phyloP scores from a whole-genome alignment of 2,888 invertebrate species.

The Endotricha flammealis region DNA sequence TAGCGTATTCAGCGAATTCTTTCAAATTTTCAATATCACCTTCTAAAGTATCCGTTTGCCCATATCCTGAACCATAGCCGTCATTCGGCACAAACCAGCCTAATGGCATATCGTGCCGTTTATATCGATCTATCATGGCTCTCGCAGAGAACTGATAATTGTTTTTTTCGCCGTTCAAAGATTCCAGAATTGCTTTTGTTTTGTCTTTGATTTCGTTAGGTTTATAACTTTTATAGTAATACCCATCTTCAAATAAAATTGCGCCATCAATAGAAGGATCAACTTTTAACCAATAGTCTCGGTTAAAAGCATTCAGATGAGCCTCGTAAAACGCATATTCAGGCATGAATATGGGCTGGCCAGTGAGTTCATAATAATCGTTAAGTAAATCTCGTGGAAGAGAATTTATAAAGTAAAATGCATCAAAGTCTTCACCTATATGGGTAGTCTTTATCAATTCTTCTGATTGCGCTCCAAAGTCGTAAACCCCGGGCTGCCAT shows the following conservation, averaged over 20 bases:
- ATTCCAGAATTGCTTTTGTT: conserved; percentile 52
- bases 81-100: conserved; percentile 71
- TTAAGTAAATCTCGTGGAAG: conserved; percentile 47
- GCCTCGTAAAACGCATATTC: conserved; percentile 66
- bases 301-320: conserved; percentile 65
- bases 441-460: conserved; percentile 39
- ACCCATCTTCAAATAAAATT: conserved; percentile 60
- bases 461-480: conserved; percentile 43
- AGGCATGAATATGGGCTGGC: conserved; percentile 58
- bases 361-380: conserved; percentile 66
- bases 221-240: conserved; percentile 58
- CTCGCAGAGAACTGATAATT: conserved; percentile 71
- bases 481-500: conserved; percentile 59
- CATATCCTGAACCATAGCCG: conserved; percentile 67
- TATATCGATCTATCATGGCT: conserved; percentile 66
- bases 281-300: conserved; percentile 68
- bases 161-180: conserved; percentile 62
- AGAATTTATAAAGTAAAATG: conserved; percentile 56
- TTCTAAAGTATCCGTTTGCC: conserved; percentile 57
- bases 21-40: conserved; percentile 63
- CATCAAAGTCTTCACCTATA: conserved; percentile 47
- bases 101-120: conserved; percentile 56
- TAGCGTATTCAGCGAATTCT: conserved; percentile 51
- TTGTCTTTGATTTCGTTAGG: conserved; percentile 50
- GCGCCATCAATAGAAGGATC: conserved; percentile 35